phyloP scores from a whole-genome alignment of 2,113 vertebrate genomes.

The Seriola rivoliana region DNA sequence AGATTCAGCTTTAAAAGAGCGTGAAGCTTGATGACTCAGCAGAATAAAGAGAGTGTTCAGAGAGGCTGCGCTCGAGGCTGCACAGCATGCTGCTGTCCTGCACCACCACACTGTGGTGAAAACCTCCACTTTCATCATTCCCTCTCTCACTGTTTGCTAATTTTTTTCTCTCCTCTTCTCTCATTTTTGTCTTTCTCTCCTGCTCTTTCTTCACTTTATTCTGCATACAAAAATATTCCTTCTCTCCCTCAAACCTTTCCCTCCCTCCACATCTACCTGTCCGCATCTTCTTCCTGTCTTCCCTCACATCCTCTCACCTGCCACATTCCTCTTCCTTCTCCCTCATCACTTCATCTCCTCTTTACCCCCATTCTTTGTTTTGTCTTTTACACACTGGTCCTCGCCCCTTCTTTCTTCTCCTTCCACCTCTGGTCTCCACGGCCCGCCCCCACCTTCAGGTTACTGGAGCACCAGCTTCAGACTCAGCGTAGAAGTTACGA shows the following conservation, averaged over 20 bases:
- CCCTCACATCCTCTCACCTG: neutral
- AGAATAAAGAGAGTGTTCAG: neutral
- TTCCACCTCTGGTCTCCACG: neutral
- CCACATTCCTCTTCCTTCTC: neutral
- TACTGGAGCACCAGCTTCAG: conserved; percentile 96
- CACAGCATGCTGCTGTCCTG: conserved; percentile 64
- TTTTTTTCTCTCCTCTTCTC: neutral
- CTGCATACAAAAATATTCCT: neutral
- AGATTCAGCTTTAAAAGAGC: neutral
- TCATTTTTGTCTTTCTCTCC: neutral
- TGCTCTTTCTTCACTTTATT: neutral
- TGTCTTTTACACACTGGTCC: neutral
- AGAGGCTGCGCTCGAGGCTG: conserved; percentile 29
- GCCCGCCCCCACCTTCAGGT: conserved; percentile 74
- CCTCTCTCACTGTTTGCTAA: neutral
- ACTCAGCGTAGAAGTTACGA: conserved; percentile 92
- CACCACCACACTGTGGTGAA: conserved; percentile 10
- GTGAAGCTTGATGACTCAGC: neutral
- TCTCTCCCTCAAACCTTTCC: neutral
- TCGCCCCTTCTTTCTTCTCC: too few species aligned
- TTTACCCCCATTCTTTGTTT: neutral
- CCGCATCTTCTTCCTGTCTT: neutral
- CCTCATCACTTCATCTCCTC: neutral
- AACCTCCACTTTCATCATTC: neutral
- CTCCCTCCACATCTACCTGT: neutral